Base-by-base conservation (phyloP, 2,888 invertebrate genomes). In the Drosophila tanythrix region DNA sequence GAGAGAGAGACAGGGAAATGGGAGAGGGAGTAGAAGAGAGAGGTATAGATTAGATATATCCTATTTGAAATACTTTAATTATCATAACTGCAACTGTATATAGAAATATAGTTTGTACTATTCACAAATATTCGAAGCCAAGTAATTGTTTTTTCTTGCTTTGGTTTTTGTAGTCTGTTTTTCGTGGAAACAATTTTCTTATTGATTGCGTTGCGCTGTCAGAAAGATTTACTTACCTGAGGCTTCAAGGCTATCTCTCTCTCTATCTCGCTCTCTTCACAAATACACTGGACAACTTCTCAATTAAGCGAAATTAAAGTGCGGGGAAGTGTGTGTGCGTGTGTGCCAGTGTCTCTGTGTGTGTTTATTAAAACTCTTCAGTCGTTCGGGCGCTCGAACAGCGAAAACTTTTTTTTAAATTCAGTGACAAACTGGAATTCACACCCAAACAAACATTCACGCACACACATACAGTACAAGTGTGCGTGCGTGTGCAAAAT, bases 231-330 rank as follows among this genome's bases (percentile, higher is more conserved):
- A 43, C 64, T 52, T 67, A 61, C 70, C 64, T 62, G 55, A 43
- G 15, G n/a, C 33, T 27, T 27, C 52, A 18, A 40, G 56, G 15
- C 18, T 48, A 3, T 40, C n/a, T 40, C 8, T 38, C n/a, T n/a
- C 18, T 38, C 40, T n/a, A 18, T 18, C 8, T 38, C 38, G 3
- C 38, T 38, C 3, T 38, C 18, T 18, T 18, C 8, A 51, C 70
- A 46, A 35, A 53, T 60, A 48, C 35, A 71, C 70, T 53, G 58
- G 59, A 80, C 66, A 82, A 86, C 76, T 87, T 87, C 81, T 82
- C 87, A 88, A 88, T 86, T 86, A 87, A 86, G 82, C 70, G 81
- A 81, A 84, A 86, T 72, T 66, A 66, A 79, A 79, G 67, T 48
- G 52, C 43, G 61, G 57, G 6, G 43, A 18, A 21, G 5, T 27